Base-by-base conservation (phyloP, 2,797 vertebrate genomes). In the Leptodactylus fallax region DNA sequence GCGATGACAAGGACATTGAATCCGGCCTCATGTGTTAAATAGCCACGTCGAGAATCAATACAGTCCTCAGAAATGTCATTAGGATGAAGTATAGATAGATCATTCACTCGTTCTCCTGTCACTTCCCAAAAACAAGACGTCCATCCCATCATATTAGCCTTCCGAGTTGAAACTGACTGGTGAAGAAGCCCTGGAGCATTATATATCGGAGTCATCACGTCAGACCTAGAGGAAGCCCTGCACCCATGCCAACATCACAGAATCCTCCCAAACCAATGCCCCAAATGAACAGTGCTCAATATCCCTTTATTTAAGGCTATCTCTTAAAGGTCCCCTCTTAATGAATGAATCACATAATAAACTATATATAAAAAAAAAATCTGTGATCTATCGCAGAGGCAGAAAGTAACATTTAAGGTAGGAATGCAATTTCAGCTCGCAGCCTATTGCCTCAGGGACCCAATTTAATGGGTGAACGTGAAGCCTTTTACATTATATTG, bases 391-490 rank as follows among this genome's bases (percentile, higher is more conserved):
- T 90, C 90, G 86, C 89, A 83, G 21, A 77, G 90, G 90, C 89
- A 88, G 91, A 87, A 90, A 90, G 90, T 78, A 67, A 90, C 81
- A 80, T 88, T 67, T 91, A 87, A 92, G 87, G 83, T 83, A 76
- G 69, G 69, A 8, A 91, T 88, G 90, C 88, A 90, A 90, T 95
- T 93, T 90, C 88, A 92, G 91, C 91, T 93, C 90, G 91, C 93
- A 93, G 91, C 91, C 92, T 88, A 61, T 93, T 90, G 95, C 97
- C 96, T 95, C 85, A 87, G 93, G 93, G 94, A 94, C 89, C 81
- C 91, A 93, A 91, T 95, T 95, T 96, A 95, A 95, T 96, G 93
- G 95, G 93, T 96, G 92, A 92, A 90, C 91, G 93, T 95, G 92
- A 96, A 95, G 93, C 92, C 94, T 94, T 93, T 95, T 94, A 92